Evolutionary conservation across 2,797 vertebrate species (phyloP).

Genomic region (Tamandua tetradactyla): DNA sequence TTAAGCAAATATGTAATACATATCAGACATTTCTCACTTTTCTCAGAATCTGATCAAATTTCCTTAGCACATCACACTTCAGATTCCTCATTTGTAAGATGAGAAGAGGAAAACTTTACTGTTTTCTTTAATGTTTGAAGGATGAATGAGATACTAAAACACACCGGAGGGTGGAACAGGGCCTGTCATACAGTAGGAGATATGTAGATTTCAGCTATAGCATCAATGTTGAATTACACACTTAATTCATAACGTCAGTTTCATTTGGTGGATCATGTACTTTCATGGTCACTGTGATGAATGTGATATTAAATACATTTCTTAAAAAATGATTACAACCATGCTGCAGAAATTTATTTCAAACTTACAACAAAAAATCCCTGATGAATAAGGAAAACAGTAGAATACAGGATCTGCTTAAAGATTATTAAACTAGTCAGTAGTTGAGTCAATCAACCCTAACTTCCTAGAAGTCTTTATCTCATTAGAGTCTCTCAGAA

Average conservation of each 20-base stretch:
- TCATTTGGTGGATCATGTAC: background rate
- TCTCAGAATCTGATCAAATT: background rate
- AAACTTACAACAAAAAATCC: background rate
- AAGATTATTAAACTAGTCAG: background rate
- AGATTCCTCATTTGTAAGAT: background rate
- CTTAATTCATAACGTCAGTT: background rate
- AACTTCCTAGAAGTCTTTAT: background rate
- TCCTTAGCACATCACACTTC: background rate
- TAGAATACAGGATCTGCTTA: background rate
- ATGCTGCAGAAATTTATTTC: background rate
- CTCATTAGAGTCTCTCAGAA: constrained; percentile 26
- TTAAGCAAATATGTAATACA: background rate
- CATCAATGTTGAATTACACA: background rate
- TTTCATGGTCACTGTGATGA: background rate
- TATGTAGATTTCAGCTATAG: background rate
- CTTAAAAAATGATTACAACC: background rate
- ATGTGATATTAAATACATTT: background rate
- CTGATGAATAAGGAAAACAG: background rate
- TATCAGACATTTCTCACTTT: background rate
- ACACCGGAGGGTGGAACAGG: background rate
- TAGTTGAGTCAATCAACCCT: background rate
- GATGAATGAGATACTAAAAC: background rate
- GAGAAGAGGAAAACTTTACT: background rate
- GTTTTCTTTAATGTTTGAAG: background rate
- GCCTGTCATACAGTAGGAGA: background rate